Evolutionary conservation across 2,113 vertebrate species (phyloP).

Genomic region (Cottus gobio): DNA sequence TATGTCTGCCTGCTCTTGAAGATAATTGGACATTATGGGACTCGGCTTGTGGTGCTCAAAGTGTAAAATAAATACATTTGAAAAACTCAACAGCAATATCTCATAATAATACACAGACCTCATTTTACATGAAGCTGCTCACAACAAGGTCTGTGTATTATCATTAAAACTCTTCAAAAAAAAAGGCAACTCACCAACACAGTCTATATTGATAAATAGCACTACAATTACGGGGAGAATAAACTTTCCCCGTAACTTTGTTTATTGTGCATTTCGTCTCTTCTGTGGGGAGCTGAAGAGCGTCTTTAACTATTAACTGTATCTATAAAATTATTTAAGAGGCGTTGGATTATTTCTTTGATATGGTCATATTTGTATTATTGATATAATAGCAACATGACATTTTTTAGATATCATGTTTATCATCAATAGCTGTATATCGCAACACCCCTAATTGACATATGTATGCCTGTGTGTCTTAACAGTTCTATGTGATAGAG

Average conservation of each 20-base stretch:
- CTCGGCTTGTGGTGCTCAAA: too few relatives aligned
- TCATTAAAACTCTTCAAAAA: background rate
- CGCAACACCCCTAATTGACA: background rate
- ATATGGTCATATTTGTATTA: background rate
- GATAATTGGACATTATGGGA: too few relatives aligned
- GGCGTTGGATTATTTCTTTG: background rate
- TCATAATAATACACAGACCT: too few relatives aligned
- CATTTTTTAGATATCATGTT: background rate
- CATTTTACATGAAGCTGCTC: too few relatives aligned
- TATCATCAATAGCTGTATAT: background rate
- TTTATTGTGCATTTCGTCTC: background rate
- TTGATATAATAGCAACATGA: background rate
- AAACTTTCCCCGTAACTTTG: background rate
- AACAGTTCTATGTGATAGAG: slow-evolving; percentile 93
- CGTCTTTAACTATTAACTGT: background rate
- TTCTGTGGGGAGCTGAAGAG: background rate
- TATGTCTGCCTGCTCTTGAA: too few relatives aligned
- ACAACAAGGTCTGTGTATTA: background rate
- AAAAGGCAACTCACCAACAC: background rate
- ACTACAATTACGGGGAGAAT: background rate
- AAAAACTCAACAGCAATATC: too few relatives aligned
- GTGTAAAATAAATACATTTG: too few relatives aligned
- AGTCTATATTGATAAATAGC: too few relatives aligned
- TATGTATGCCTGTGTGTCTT: slow-evolving; percentile 23
- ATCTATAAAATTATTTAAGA: background rate